A percentile compares a stretch with the other conserved stretches of the same genome.
Evolutionary conservation across 2,113 vertebrate species (phyloP).

Genomic region (Loxodonta africana): DNA sequence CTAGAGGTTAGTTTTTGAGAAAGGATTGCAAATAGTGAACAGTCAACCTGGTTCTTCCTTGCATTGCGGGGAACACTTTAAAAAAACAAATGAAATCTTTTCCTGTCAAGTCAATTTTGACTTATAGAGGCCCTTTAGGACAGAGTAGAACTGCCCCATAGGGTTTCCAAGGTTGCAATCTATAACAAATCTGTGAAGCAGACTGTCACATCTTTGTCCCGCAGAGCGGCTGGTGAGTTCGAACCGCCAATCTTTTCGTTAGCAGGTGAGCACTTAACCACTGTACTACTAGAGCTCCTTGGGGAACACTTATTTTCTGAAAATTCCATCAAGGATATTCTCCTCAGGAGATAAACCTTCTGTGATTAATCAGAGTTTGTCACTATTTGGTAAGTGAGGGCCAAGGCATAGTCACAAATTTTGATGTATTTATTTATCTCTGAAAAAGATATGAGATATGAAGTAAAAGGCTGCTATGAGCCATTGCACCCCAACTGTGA

Average conservation of each 20-base stretch:
- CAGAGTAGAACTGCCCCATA: too few species aligned
- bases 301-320: neutral
- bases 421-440: neutral
- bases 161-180: too few species aligned
- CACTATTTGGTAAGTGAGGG: neutral
- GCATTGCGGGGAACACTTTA: neutral
- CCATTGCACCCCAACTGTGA: neutral
- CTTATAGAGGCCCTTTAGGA: too few species aligned
- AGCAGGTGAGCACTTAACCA: too few species aligned
- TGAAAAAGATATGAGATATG: neutral
- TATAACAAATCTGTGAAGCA: too few species aligned
- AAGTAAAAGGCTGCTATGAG: neutral
- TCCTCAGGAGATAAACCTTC: neutral
- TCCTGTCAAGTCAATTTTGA: too few species aligned
- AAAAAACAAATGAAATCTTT: too few species aligned
- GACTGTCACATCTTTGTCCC: too few species aligned
- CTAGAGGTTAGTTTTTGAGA: neutral
- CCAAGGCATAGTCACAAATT: neutral
- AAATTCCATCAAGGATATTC: neutral
- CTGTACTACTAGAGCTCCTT: too few species aligned
- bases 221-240: too few species aligned
- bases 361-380: neutral
- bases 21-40: neutral
- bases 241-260: too few species aligned
- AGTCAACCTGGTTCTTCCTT: neutral